phyloP scores from a whole-genome alignment of 2,113 vertebrate genomes.

The Bufo gargarizans region DNA sequence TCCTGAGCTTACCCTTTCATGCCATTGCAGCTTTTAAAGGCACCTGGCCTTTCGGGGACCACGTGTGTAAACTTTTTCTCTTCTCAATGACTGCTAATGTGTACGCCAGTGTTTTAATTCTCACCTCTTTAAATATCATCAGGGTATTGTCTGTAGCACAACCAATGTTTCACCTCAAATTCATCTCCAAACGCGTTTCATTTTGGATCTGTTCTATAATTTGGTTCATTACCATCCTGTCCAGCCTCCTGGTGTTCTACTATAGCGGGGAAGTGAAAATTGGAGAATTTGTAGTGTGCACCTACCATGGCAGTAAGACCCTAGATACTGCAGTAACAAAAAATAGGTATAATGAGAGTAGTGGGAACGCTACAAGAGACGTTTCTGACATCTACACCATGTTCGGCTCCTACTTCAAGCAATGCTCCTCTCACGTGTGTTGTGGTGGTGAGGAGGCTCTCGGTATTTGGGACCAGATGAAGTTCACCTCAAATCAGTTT shows the following conservation, averaged over 20 bases:
- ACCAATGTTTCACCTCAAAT: conserved; percentile 26
- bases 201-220: neutral
- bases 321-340: neutral
- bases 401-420: neutral
- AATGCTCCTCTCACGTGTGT: neutral
- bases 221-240: neutral
- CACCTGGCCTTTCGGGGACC: neutral
- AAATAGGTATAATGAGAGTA: neutral
- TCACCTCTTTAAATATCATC: conserved; percentile 28
- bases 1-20: conserved; percentile 28
- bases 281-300: neutral
- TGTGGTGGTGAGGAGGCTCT: neutral
- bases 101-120: conserved; percentile 31
- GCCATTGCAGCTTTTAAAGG: neutral
- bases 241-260: neutral
- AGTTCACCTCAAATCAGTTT: neutral
- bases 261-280: neutral
- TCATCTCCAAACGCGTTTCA: neutral
- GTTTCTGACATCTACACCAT: neutral
- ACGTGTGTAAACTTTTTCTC: conserved; percentile 24
- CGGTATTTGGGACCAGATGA: neutral
- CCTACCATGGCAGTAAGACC: neutral
- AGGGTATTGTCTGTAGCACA: conserved; percentile 32
- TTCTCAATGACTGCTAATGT: neutral
- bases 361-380: neutral